Evolutionary conservation across 2,888 invertebrate genomes (phyloP).

Genomic region (Limnephilus auricula): DNA sequence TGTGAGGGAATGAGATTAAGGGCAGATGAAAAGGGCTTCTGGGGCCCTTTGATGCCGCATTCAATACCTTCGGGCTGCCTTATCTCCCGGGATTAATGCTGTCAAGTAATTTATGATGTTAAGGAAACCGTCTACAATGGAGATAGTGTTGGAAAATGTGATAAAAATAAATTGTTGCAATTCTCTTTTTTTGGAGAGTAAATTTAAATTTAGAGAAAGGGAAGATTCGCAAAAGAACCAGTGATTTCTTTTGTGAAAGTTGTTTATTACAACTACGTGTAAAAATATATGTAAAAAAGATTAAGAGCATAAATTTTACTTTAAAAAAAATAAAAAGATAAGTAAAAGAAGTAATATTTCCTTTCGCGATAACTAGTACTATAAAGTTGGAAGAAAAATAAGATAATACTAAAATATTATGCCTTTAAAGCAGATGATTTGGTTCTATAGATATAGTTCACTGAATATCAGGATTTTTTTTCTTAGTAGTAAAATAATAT

Average conservation of each 20-base stretch:
- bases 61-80: background rate
- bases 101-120: background rate
- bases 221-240: background rate
- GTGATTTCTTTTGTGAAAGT: background rate
- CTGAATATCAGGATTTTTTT: too few species aligned
- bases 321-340: background rate
- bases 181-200: background rate
- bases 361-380: background rate
- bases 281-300: background rate
- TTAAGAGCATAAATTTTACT: background rate
- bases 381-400: background rate
- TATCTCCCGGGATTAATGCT: slow-evolving; percentile 16
- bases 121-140: background rate
- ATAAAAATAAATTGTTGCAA: background rate
- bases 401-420: background rate
- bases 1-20: background rate
- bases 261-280: background rate
- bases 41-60: background rate
- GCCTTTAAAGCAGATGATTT: background rate
- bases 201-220: background rate
- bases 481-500: background rate
- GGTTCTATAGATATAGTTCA: background rate
- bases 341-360: background rate
- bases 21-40: background rate
- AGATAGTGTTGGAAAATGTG: background rate